Percentiles rank a stretch among this genome's conserved stretches.
Conservation (phyloP, 2,797 vertebrate genomes). For the Falco rusticolus region DNA sequence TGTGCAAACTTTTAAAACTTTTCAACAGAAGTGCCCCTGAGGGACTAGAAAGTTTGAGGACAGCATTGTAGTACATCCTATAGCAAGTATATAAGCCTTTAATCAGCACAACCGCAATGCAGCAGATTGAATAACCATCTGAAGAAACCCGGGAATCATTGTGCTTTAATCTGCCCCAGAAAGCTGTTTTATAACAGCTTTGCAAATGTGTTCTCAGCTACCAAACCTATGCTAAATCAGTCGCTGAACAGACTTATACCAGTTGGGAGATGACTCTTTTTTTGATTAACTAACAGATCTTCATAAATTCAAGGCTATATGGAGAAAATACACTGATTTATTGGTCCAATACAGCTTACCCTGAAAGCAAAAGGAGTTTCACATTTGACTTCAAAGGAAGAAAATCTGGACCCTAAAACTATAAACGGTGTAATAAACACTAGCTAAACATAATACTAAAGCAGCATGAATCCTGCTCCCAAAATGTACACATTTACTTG, state of each 20-base stretch:
- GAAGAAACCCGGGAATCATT: background rate
- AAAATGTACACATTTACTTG: background rate
- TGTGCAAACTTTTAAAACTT: background rate
- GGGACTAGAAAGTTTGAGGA: background rate
- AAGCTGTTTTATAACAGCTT: background rate
- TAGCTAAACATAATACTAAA: conserved; percentile 37
- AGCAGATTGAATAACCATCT: background rate
- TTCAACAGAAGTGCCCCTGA: background rate
- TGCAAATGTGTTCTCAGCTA: background rate
- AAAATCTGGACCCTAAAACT: background rate
- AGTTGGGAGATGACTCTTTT: background rate
- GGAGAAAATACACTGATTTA: conserved; percentile 13
- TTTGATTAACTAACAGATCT: background rate
- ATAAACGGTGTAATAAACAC: background rate
- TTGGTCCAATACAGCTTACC: background rate
- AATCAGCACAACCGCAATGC: background rate
- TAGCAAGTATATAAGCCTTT: background rate
- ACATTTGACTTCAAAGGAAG: conserved; percentile 40
- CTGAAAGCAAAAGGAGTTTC: conserved; percentile 22
- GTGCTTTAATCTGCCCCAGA: background rate
- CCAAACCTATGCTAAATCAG: background rate
- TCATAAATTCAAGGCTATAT: background rate
- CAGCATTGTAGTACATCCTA: background rate
- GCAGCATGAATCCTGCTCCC: background rate
- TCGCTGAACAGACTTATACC: background rate